Base-by-base conservation (phyloP, 2,797 vertebrate species). In the Typhlichthys subterraneus region DNA sequence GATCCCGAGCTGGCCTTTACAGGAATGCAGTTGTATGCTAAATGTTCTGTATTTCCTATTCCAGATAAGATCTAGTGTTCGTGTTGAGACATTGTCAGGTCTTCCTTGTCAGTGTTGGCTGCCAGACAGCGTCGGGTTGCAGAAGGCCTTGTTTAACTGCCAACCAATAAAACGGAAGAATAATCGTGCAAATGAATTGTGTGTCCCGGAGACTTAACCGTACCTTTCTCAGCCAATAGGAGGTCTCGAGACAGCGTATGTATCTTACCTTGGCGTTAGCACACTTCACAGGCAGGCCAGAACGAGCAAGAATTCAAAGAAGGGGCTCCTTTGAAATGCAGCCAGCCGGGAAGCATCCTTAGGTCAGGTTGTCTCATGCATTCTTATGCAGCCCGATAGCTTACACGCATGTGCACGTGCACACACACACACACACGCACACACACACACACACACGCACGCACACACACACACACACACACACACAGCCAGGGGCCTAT, bases 321-420 rank as follows among this genome's bases (percentile, higher is more conserved):
- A 64, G 57, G 62, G 59, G 67, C 23, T 70, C 67, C 67, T 72
- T 81, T 81, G 19, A 81, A 65, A 77, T 55, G 54, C 45, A 50
- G 74, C 70, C 79, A 83, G 53, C 54, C 76, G 54, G 42, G 53
- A 59, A 75, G 63, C 63, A 62, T 79, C 81, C 64, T 67, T 69
- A 65, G 68, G 58, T 80, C 68, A 78, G 68, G 68, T 77, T 29
- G 65, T 49, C 38, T 42, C 38, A 7, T 8, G 50, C 62, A 59
- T 59, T 61, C 59, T 56, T 51, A 9, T 10, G 17, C 46, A 12
- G 58, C 14, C 49, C 31, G 7, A 14, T 14, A 38, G 42, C 59
- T n/a, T 38, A 45, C 23, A 72, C 17, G 53, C 31, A 48, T 4
- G 57, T 1, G 46, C 23, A 29, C 23, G 23, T 4, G 4, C 23